Evolutionary conservation across 2,888 invertebrate genomes (phyloP).

Genomic region (Therioaphis trifolii): DNA sequence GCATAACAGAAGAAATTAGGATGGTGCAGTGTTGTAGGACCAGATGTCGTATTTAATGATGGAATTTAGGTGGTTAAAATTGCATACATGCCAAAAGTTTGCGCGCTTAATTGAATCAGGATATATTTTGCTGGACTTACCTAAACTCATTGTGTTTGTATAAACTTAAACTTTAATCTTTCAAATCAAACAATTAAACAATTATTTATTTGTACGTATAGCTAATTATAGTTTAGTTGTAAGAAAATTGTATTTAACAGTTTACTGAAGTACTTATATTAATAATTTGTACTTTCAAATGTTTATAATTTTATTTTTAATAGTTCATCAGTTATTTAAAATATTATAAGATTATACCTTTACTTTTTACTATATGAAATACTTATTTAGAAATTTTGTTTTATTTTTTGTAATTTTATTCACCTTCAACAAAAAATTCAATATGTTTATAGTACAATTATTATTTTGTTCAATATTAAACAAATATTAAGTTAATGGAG

Average conservation of each 20-base stretch:
- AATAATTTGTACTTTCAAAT: too few species aligned
- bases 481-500: too few species aligned
- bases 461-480: too few species aligned
- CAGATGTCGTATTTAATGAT: conserved; percentile 2
- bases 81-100: conserved; percentile 15
- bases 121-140: conserved; percentile 19
- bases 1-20: neutral
- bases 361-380: too few species aligned
- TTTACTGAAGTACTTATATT: too few species aligned
- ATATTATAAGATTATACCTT: too few species aligned
- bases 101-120: conserved; percentile 35
- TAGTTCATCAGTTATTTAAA: neutral
- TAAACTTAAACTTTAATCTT: conserved; percentile 44
- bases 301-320: neutral
- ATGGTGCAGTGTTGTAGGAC: neutral
- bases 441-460: too few species aligned
- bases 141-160: conserved; percentile 25
- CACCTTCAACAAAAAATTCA: too few species aligned
- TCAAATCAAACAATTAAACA: conserved; percentile 13
- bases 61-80: conserved; percentile 12
- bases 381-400: too few species aligned
- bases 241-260: neutral
- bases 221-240: neutral
- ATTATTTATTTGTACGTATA: neutral
- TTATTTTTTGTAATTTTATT: too few species aligned